These are phyloP conservation scores for Ennomos erosarius DNA, from an alignment of 2,888 invertebrate species.

Conservation along the genomic window DNA sequence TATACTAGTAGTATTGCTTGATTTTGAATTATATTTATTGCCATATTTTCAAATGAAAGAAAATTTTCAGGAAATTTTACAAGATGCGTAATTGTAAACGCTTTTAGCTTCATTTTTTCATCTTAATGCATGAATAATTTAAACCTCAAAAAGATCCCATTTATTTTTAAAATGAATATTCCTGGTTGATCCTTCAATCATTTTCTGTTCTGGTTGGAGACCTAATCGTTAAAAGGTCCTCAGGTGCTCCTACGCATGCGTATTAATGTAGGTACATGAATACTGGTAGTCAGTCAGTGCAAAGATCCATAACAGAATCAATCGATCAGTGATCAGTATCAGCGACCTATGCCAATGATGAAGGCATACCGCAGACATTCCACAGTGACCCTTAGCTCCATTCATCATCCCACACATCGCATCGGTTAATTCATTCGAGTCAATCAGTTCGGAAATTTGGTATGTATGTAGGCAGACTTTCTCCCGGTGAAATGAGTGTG, in stretches of 20 bases:
- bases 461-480: slow-evolving; percentile 85
- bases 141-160: no score
- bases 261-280: not conserved
- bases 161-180: no score
- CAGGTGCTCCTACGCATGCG: slow-evolving; percentile 7
- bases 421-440: slow-evolving; percentile 62
- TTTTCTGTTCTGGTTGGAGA: no score
- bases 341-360: slow-evolving; percentile 38
- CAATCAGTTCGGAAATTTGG: slow-evolving; percentile 83
- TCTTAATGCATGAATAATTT: no score
- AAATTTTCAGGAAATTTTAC: no score
- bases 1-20: no score
- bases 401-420: slow-evolving; percentile 60
- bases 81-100: no score
- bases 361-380: slow-evolving; percentile 37
- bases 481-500: slow-evolving; percentile 79
- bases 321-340: slow-evolving; percentile 24
- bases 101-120: no score
- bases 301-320: slow-evolving; percentile 2
- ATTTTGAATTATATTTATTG: no score
- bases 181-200: no score
- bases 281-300: not conserved
- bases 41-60: no score
- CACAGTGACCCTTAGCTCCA: slow-evolving; percentile 56
- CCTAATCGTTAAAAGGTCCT: not conserved